Percentiles rank a stretch among this genome's conserved stretches.
These are phyloP conservation scores for Riparia riparia DNA, from an alignment of 2,113 vertebrate species.

Conservation along the genomic window DNA sequence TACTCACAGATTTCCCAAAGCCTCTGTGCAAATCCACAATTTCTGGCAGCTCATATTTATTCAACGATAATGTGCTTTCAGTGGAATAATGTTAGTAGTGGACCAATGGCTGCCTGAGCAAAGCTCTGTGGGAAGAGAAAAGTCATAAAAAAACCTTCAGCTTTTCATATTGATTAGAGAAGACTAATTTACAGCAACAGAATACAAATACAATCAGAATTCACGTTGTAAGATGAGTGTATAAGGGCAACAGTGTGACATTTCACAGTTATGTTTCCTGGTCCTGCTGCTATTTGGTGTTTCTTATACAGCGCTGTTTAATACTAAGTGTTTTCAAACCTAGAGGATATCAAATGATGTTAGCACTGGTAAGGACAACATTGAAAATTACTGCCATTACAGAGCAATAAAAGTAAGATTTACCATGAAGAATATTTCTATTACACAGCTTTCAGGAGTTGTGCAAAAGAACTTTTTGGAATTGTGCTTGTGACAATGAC, in stretches of 20 bases:
- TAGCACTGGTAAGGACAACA: background rate
- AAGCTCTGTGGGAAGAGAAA: background rate
- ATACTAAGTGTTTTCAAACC: background rate
- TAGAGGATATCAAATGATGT: background rate
- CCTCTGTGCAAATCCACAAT: background rate
- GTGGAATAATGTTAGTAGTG: background rate
- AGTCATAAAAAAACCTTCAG: background rate
- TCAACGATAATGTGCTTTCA: background rate
- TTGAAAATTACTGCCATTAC: background rate
- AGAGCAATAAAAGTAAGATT: background rate
- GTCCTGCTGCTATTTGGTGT: background rate
- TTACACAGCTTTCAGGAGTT: background rate
- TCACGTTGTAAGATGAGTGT: background rate
- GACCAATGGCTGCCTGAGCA: background rate
- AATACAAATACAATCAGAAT: background rate
- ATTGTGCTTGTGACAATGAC: background rate
- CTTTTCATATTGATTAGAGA: background rate
- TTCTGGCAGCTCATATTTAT: background rate
- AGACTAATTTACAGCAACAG: background rate
- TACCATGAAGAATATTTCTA: background rate
- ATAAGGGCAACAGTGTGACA: background rate
- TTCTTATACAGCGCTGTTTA: background rate
- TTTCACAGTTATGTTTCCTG: background rate
- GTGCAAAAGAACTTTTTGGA: background rate
- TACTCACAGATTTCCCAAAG: background rate